Evolutionary conservation across 2,888 invertebrate species (phyloP), one percentile per base, ranked within the genome.

Genomic region (Trichopria drosophilae): DNA sequence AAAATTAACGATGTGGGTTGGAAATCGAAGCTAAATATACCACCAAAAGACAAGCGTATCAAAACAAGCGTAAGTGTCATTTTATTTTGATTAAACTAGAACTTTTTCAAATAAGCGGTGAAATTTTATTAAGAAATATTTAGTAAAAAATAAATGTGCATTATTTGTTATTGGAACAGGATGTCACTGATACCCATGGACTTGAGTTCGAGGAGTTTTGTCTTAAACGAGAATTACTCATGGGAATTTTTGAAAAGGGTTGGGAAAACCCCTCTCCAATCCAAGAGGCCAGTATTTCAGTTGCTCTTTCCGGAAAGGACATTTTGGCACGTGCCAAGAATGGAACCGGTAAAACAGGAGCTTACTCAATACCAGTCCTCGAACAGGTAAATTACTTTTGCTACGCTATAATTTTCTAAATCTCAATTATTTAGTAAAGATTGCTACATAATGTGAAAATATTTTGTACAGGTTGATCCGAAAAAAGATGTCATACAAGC

Each of bases 181-280:
- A 99, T 88, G 98, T 99, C 66, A 99, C 98, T 65, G 93, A 96
- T 79, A 96, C 96, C 73, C 89, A 94, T 81, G 98, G 98, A 68
- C 96, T 96, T 81, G 97, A 98, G 79, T 99, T 99, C 81, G 98
- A 99, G 82, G 98, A 99, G 79, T 99, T 96, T 79, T 97, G 97
- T 78, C 82, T 99, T 64, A 94, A 94, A 79, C 84, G 99, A 67
- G 94, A 96, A 80, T 83, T 99, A 68, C 81, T 99, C 66, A 99
- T 99, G 97, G 99, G 99, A 63, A 99, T 99, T 74, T 99, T 98
- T 78, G 99, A 99, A 78, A 99, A 99, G 80, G 99, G 97, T 54
- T 97, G 94, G 99, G 99, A 99, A 77, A 93, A 94, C 78, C 99
- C 99, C 47, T 96, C 96, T 57, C 99, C 99, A 22, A 99, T 99